phyloP scores from a whole-genome alignment of 23 tunicate genomes.

The Botrylloides violaceus region DNA sequence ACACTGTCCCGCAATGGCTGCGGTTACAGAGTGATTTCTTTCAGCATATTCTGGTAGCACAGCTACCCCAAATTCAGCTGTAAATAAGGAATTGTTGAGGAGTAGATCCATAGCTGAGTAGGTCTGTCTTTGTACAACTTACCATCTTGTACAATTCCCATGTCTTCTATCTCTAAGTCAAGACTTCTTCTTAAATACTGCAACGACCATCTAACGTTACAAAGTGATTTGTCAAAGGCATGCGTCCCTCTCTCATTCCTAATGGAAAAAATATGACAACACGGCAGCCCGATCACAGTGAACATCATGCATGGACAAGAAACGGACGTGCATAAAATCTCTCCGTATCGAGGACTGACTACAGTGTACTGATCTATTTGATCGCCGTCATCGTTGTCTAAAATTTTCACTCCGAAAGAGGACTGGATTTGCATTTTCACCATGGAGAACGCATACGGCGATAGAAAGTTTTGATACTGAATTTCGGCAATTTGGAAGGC shows the following conservation, averaged over 20 bases:
- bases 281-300: conserved; percentile 25
- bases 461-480: conserved; percentile 1
- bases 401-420: conserved; percentile 5
- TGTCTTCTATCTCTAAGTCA: not conserved
- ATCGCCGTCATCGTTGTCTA: not conserved
- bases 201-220: conserved; percentile 6
- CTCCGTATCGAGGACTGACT: conserved; percentile 8
- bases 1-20: no score
- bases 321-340: not conserved
- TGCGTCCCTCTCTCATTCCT: not conserved
- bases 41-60: no score
- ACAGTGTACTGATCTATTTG: not conserved
- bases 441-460: conserved; percentile 7
- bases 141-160: conserved; percentile 11
- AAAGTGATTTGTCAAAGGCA: not conserved
- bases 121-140: no score
- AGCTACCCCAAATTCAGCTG: no score
- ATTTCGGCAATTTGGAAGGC: conserved; percentile 11
- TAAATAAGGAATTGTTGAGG: no score
- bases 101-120: no score
- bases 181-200: not conserved
- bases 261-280: conserved; percentile 21
- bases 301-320: conserved; percentile 21
- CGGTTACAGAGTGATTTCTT: no score
- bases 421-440: conserved; percentile 8